Evolutionary conservation across 53 echinoderm and acorn worm species (phyloP), one percentile per base, ranked within the genome.

Genomic region (Astropecten irregularis): DNA sequence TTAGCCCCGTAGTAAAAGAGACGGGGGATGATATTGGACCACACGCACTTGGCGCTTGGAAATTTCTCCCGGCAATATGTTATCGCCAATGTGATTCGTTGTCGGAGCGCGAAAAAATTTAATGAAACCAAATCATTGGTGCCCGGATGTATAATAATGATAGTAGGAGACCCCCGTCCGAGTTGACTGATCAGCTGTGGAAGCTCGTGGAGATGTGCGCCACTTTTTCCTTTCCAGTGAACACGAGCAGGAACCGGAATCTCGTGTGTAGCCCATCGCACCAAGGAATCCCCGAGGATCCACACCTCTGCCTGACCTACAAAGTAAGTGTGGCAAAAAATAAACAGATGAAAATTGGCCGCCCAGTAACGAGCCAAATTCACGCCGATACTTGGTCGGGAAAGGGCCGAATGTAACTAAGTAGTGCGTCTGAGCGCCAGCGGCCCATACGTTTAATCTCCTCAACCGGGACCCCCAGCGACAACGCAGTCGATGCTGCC

Each of bases 391-490:
- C 3, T 46, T 3, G 25, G 3, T 13, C 3, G 18, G 71, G 49
- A 4, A 34, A 49, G 0, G 68, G 34, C 25, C 83, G 10, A 6
- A 83, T 65, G 25, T 83, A 83, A 33, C 28, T 2, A 0, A 11
- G 1, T 9, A 82, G 32, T n/a, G n/a, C n/a, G n/a, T n/a, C n/a
- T n/a, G n/a, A n/a, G n/a, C n/a, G n/a, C n/a, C n/a, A n/a, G n/a
- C 82, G 37, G 0, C 77, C 77, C 77, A 76, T 56, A 2, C 39
- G 56, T 39, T 57, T 16, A 21, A 76, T 76, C 21, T 82, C 82
- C 8, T 10, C 49, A 34, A 60, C 30, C 14, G 65, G 36, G 20
- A 82, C 35, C 1, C 82, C 66, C 49, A 64, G 3, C 2, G 16
- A n/a, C 31, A 33, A 48, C 10, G 66, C 82, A 5, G 82, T 65